Conservation (phyloP, 2,113 vertebrate species). For the Phylloscopus trochilus region DNA sequence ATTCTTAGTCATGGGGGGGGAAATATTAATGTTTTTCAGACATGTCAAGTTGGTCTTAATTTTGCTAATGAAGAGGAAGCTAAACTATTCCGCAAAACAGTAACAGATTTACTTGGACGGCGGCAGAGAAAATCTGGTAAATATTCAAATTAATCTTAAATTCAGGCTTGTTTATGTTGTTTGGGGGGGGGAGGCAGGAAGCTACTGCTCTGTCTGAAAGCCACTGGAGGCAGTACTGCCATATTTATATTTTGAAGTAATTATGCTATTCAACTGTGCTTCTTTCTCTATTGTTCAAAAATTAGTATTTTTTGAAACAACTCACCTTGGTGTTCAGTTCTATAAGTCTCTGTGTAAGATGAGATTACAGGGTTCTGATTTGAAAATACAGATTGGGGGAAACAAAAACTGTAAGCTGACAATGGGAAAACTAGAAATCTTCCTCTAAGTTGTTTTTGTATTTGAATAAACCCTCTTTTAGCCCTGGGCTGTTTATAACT, state of each 20-base stretch:
- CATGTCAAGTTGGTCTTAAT: conserved; percentile 94
- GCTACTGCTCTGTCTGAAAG: not conserved
- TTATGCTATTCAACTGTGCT: not conserved
- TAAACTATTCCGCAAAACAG: conserved; percentile 86
- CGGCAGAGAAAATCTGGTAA: conserved; percentile 91
- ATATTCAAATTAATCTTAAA: conserved; percentile 39
- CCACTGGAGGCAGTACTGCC: not conserved
- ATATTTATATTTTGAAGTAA: not conserved
- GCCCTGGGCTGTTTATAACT: conserved; percentile 24
- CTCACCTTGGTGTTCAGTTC: not conserved
- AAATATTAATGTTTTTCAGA: conserved; percentile 74
- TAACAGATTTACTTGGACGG: conserved; percentile 87
- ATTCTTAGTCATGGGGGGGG: conserved; percentile 11
- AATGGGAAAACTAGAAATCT: not conserved
- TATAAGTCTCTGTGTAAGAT: not conserved
- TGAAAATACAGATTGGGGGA: not conserved
- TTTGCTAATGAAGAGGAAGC: conserved; percentile 98
- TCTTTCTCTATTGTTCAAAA: not conserved
- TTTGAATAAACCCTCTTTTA: conserved; percentile 13
- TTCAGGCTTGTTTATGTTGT: not conserved
- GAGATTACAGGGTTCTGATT: not conserved
- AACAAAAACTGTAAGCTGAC: not conserved
- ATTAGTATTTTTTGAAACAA: not conserved
- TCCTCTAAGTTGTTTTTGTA: not conserved
- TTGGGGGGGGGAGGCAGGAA: not conserved